phyloP scores from a whole-genome alignment of 2,113 vertebrate genomes.

The Numida meleagris region DNA sequence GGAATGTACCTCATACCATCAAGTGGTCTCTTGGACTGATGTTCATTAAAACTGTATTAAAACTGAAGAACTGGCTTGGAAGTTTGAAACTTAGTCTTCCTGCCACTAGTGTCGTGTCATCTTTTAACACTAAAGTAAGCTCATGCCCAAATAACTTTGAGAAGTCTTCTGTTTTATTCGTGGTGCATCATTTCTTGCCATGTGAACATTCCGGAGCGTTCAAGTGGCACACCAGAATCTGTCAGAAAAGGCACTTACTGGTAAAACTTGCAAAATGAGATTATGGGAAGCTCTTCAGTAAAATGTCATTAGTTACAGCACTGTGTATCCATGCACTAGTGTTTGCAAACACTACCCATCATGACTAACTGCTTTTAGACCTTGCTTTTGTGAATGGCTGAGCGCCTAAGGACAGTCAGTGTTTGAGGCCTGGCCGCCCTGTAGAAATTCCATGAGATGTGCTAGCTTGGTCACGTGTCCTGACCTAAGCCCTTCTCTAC shows the following conservation, averaged over 20 bases:
- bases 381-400: background rate
- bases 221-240: background rate
- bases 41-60: conserved; percentile 47
- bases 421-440: background rate
- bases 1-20: conserved; percentile 42
- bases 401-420: background rate
- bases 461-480: background rate
- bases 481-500: background rate
- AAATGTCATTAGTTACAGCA: background rate
- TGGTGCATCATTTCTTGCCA: background rate
- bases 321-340: background rate
- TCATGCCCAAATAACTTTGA: background rate
- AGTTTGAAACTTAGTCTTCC: background rate
- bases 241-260: background rate
- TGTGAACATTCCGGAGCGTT: background rate
- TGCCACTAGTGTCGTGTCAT: background rate
- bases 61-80: conserved; percentile 6
- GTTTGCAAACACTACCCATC: background rate
- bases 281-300: background rate
- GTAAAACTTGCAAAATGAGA: background rate
- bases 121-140: background rate
- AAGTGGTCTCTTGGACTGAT: conserved; percentile 42
- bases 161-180: background rate
- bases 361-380: background rate
- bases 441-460: background rate